phyloP scores from a whole-genome alignment of 2,797 vertebrate genomes.

The Crypturellus tataupa region DNA sequence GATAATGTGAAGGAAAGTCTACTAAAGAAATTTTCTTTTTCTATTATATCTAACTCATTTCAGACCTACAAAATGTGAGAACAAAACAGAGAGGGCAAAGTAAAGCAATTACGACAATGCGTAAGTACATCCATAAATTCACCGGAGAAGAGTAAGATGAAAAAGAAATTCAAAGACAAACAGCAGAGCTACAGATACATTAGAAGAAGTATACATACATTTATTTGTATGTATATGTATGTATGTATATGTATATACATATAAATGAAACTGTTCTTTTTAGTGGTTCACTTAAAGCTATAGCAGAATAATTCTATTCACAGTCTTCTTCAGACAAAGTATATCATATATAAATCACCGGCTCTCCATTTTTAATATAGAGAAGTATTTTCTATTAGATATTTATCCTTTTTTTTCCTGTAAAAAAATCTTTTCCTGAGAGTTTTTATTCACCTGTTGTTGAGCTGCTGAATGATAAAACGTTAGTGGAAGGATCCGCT shows the following conservation, averaged over 20 bases:
- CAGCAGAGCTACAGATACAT: fast-evolving
- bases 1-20: background rate
- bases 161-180: background rate
- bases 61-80: background rate
- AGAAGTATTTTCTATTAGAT: background rate
- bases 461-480: background rate
- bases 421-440: background rate
- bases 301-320: background rate
- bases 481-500: background rate
- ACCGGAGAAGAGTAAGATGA: background rate
- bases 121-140: background rate
- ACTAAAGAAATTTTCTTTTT: background rate
- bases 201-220: background rate
- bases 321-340: background rate
- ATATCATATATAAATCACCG: background rate
- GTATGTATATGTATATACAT: background rate
- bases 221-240: too few relatives aligned
- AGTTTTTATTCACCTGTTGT: background rate
- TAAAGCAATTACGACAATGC: background rate
- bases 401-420: background rate
- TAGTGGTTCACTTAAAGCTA: background rate
- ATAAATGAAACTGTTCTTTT: background rate
- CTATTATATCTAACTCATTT: background rate
- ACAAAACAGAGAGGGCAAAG: background rate
- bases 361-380: background rate